A percentile compares a stretch with the other conserved stretches of the same genome.
These are phyloP conservation scores for Danio kyathit DNA, from an alignment of 2,797 vertebrate species.

Conservation along the genomic window DNA sequence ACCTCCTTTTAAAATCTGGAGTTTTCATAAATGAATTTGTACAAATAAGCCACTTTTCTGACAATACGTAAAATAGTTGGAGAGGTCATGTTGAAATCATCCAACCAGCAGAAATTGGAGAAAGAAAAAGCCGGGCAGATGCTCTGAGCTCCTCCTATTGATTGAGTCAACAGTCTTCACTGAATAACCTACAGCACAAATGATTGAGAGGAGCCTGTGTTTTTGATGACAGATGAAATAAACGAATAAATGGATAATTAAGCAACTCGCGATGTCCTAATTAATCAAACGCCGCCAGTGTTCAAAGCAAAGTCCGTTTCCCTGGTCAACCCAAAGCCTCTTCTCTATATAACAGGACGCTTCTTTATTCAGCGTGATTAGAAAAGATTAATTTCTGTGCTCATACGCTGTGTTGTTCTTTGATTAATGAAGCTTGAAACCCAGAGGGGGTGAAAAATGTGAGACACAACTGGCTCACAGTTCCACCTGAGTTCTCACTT, in stretches of 20 bases:
- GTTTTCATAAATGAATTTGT: too few species aligned
- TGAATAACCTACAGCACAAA: conserved; percentile 2
- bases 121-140: background rate
- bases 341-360: conserved; percentile 67
- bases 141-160: background rate
- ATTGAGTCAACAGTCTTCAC: background rate
- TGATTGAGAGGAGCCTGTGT: conserved; percentile 21
- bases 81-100: background rate
- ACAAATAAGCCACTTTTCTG: too few species aligned
- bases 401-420: conserved; percentile 70
- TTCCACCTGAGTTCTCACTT: conserved; percentile 61
- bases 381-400: conserved; percentile 74
- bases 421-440: conserved; percentile 75
- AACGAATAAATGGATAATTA: conserved; percentile 45
- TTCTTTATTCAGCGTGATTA: conserved; percentile 74
- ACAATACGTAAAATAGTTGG: too few species aligned
- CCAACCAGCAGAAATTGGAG: background rate
- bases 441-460: conserved; percentile 68
- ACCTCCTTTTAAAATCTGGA: too few species aligned
- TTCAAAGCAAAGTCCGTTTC: conserved; percentile 59
- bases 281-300: conserved; percentile 62
- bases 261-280: conserved; percentile 65
- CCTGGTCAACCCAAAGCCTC: conserved; percentile 54
- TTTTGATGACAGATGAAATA: conserved; percentile 29
- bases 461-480: conserved; percentile 61